Evolutionary conservation across 2,113 vertebrate genomes (phyloP).

Genomic region (cattle (Bos taurus)): DNA sequence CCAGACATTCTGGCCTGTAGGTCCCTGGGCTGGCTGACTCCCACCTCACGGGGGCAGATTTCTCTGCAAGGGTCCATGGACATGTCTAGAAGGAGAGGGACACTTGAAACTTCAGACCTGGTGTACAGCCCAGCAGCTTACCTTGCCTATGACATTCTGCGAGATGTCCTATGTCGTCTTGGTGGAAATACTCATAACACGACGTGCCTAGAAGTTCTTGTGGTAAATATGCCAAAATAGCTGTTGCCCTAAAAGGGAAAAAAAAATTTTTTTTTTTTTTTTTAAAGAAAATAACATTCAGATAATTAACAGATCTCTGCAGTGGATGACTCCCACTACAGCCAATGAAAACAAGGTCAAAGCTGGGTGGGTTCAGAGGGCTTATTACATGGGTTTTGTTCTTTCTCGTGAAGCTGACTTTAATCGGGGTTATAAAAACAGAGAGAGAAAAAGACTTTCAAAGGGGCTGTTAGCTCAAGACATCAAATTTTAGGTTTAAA

Average conservation of each 20-base stretch:
- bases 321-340: background rate
- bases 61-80: background rate
- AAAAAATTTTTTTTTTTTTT: background rate
- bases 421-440: background rate
- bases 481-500: slow-evolving; percentile 21
- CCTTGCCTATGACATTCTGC: slow-evolving; percentile 98
- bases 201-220: slow-evolving; percentile 98
- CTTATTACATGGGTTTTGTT: background rate
- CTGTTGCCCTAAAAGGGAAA: slow-evolving; percentile 88
- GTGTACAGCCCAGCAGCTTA: slow-evolving; percentile 53
- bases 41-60: background rate
- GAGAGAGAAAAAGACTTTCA: background rate
- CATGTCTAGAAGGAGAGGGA: background rate
- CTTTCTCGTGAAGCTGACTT: background rate
- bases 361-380: background rate
- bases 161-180: slow-evolving; percentile 96
- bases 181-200: slow-evolving; percentile 99
- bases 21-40: background rate
- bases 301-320: background rate
- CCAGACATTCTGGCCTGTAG: background rate
- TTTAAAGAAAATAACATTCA: background rate
- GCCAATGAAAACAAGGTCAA: background rate
- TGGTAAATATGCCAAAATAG: slow-evolving; percentile 96
- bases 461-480: background rate
- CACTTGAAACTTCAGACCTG: background rate